Base-by-base conservation (phyloP, 2,797 vertebrate genomes). In the Eupleurogrammus muticus region DNA sequence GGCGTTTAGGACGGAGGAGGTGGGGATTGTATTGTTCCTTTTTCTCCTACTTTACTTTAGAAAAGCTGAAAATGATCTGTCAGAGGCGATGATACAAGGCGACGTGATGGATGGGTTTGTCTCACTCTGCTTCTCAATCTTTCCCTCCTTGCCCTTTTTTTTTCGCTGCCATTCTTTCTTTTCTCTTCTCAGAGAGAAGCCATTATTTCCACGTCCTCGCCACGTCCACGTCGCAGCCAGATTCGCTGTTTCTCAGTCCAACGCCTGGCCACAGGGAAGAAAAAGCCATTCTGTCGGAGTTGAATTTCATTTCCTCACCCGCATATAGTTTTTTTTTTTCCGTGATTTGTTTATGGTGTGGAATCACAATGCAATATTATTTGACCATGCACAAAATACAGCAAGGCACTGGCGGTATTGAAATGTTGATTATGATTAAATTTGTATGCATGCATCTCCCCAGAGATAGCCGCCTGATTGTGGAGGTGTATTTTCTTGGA, bases 51-150 rank as follows among this genome's bases (percentile, higher is more conserved):
- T 70, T 17, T 34, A 56, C 78, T 89, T 86, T 68, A 54, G 62
- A 86, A 78, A 82, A 89, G 87, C 75, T 88, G 81, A 89, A 89
- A 92, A 89, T 86, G 84, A 90, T 89, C 85, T 88, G 92, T 94
- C 87, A 85, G 61, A 89, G 87, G 82, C 88, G 85, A 85, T 90
- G 89, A 92, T 90, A 89, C 89, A 87, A 86, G 78, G 56, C 75
- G 19, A 44, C 1, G 66, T 92, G 92, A 93, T 91, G 77, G 91
- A 93, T 93, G 80, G 78, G 80, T 89, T 86, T 87, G 86, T 88
- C 77, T 89, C 76, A 58, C 77, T 83, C 74, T 81, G 84, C 79
- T 55, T 82, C 70, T 91, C 85, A 80, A 73, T 87, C 80, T 82
- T 81, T 82, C 78, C 70, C 70, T 79, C 72, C 61, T 70, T 72